phyloP scores from a whole-genome alignment of 2,113 vertebrate species.

The Heteronetta atricapilla region DNA sequence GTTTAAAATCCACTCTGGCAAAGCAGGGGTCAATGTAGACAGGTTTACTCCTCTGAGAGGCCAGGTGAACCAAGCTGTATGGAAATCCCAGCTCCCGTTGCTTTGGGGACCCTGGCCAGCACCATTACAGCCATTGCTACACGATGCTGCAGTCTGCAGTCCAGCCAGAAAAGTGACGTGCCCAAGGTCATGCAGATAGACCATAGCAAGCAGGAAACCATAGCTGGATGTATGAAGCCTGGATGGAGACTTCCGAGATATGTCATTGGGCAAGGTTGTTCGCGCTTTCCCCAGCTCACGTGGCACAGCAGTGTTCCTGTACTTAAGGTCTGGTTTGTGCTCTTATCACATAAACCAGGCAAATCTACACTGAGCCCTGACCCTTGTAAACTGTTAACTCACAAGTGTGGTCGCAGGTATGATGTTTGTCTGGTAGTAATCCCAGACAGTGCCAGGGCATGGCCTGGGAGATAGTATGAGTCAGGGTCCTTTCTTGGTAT shows the following conservation, averaged over 20 bases:
- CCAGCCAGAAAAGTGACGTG: slow-evolving; percentile 32
- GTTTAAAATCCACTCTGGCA: not conserved
- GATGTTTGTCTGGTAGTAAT: not conserved
- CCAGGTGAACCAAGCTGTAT: not conserved
- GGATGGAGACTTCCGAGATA: not conserved
- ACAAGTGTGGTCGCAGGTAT: not conserved
- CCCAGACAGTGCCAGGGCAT: not conserved
- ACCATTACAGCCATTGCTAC: not conserved
- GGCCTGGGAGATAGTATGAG: not conserved
- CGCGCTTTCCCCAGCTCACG: not conserved
- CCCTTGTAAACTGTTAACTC: not conserved
- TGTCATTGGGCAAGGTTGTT: not conserved
- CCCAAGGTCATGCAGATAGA: slow-evolving; percentile 49
- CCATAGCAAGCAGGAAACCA: not conserved
- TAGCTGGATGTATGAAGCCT: not conserved
- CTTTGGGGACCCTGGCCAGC: not conserved
- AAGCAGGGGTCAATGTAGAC: not conserved
- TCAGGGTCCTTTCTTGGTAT: accelerated
- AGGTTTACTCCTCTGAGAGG: not conserved
- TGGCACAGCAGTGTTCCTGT: not conserved
- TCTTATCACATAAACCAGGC: not conserved
- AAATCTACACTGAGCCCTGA: not conserved
- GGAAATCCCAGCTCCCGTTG: not conserved
- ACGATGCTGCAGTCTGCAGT: slow-evolving; percentile 47
- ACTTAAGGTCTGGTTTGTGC: not conserved